Conservation (phyloP, 1,140 invertebrate genomes). For the Diachasmimorpha longicaudata region DNA sequence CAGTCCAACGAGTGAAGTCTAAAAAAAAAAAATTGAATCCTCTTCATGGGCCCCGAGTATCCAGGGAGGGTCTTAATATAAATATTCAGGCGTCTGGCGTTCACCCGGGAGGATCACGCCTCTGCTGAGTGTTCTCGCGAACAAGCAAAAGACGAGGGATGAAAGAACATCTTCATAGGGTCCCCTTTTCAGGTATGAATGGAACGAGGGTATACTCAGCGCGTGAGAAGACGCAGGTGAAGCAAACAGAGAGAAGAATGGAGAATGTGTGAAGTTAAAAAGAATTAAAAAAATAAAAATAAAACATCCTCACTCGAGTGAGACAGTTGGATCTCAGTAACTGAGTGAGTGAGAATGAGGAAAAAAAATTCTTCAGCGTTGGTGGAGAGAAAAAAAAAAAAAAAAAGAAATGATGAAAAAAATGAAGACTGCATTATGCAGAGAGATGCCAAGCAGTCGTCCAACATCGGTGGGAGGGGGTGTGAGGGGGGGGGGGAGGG, state of each 20-base stretch:
- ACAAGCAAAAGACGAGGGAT: background rate
- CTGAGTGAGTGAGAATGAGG: background rate
- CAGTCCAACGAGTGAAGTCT: background rate
- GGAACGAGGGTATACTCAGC: background rate
- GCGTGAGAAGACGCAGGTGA: background rate
- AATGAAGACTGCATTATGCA: conserved; percentile 7
- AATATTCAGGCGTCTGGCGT: conserved; percentile 10
- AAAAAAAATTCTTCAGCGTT: background rate
- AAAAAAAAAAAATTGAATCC: background rate
- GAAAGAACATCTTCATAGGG: conserved; percentile 24
- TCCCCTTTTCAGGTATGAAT: background rate
- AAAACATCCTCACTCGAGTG: background rate
- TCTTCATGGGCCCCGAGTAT: background rate
- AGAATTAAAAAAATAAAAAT: background rate
- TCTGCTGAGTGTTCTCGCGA: background rate
- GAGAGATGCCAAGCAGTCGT: background rate
- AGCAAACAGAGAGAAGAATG: background rate
- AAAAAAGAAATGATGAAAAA: background rate
- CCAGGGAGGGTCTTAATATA: conserved; percentile 1
- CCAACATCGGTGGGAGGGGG: background rate
- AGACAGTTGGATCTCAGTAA: background rate
- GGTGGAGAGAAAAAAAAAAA: background rate
- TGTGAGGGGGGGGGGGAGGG: background rate
- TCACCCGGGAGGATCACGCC: conserved; percentile 7
- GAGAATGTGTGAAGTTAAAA: background rate